Conservation (phyloP, 2,113 vertebrate genomes). For the Esox niger region DNA sequence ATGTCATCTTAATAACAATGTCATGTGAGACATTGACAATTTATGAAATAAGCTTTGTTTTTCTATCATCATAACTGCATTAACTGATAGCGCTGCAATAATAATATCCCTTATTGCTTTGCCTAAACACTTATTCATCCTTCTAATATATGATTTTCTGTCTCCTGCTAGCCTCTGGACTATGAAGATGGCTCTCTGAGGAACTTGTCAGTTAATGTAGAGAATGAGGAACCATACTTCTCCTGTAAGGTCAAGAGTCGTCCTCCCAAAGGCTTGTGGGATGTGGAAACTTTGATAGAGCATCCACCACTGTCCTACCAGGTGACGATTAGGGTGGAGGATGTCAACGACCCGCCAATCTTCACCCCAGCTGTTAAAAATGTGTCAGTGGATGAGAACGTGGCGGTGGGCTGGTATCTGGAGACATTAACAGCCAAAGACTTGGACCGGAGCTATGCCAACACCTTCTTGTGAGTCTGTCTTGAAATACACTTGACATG, state of each 20-base stretch:
- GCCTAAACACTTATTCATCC: no score
- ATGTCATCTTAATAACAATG: background rate
- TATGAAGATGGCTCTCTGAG: constrained; percentile 34
- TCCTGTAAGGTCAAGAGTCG: constrained; percentile 47
- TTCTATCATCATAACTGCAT: no score
- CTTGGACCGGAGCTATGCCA: constrained; percentile 21
- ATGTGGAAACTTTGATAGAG: background rate
- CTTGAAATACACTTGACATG: no score
- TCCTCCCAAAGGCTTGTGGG: constrained; percentile 19
- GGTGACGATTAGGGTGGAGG: constrained; percentile 51
- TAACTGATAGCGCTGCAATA: no score
- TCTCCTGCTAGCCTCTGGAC: constrained; percentile 46
- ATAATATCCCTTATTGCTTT: no score
- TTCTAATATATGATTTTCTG: background rate
- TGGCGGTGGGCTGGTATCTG: constrained; percentile 33
- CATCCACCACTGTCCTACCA: background rate
- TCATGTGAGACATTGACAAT: background rate
- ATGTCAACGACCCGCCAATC: constrained; percentile 62
- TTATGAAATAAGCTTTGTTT: background rate
- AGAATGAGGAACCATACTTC: constrained; percentile 53
- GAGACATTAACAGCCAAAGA: constrained; percentile 41
- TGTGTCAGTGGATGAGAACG: constrained; percentile 35
- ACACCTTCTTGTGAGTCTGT: no score
- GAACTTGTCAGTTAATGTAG: constrained; percentile 50
- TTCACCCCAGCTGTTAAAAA: constrained; percentile 28